Evolutionary conservation across 2,113 vertebrate genomes (phyloP).

Genomic region (Proterorhinus semilunaris): DNA sequence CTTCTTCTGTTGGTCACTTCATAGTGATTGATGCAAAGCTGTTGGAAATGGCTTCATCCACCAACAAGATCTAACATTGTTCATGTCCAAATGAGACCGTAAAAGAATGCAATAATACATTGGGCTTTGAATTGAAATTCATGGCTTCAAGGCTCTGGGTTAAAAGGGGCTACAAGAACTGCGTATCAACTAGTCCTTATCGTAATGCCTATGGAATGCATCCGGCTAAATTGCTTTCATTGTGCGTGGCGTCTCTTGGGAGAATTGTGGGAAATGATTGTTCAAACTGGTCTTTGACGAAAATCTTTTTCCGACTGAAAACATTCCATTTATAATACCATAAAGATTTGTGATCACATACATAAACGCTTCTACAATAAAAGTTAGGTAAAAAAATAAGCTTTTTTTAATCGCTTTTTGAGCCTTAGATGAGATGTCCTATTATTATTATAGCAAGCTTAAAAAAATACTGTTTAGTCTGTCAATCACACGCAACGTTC

Average conservation of each 20-base stretch:
- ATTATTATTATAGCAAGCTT: neutral
- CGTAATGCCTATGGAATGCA: slow-evolving; percentile 41
- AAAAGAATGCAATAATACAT: slow-evolving; percentile 38
- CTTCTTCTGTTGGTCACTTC: slow-evolving; percentile 1
- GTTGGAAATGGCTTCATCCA: neutral
- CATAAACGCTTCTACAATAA: neutral
- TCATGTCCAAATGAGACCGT: neutral
- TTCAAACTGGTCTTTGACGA: slow-evolving; percentile 8
- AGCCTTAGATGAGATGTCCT: neutral
- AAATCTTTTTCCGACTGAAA: neutral
- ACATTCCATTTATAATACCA: neutral
- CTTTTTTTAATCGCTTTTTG: neutral
- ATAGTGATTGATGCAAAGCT: neutral
- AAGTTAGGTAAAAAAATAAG: neutral
- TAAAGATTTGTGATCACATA: neutral
- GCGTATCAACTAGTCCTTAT: slow-evolving; percentile 10
- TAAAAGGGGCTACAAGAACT: slow-evolving; percentile 19
- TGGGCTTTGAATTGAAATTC: slow-evolving; percentile 35
- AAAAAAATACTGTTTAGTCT: neutral
- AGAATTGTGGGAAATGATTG: slow-evolving; percentile 17
- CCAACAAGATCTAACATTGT: slow-evolving; percentile 13
- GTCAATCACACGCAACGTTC: neutral
- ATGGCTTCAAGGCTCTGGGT: slow-evolving; percentile 29
- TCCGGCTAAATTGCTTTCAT: slow-evolving; percentile 32
- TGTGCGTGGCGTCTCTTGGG: slow-evolving; percentile 26